Evolutionary conservation across 2,888 invertebrate species (phyloP), one percentile per base, ranked within the genome.

Genomic region (Lasiommata megera): DNA sequence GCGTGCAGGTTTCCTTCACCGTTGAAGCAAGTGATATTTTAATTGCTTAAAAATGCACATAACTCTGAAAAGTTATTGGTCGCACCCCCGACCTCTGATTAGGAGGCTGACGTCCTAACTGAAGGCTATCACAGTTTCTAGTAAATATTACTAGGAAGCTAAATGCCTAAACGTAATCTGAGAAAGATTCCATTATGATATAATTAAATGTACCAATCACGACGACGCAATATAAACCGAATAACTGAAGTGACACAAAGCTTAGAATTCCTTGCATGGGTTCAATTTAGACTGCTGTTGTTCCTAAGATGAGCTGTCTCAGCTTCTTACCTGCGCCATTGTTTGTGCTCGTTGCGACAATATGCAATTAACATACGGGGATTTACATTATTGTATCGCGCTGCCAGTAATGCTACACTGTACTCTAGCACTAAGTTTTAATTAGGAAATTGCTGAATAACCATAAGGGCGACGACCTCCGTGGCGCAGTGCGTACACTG

Each of bases 321-420:
- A 56, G 51, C 36, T 44, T 56, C 43, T 56, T 51, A 43, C 44
- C 56, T 48, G 28, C 37, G 54, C 44, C 36, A 37, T 56, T 56
- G 56, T 56, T 56, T 56, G 56, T 11, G 50, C 51, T 56, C 34
- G 51, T 44, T 48, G 48, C 47, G 56, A 56, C 56, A 56, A 43
- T 56, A 51, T 56, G 51, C 51, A 51, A 44, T 56, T 56, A 56
- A 51, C 37, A 37, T 56, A 56, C 43, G n/a, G 16, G 43, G 29
- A 38, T 51, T 51, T 17, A 50, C 43, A 52, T 52, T 44, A 23
- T 44, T n/a, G 8, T 46, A 38, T 46, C 16, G 8, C 23, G 43
- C 29, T 38, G 18, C 37, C 17, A 41, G 43, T 56, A 36, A 43
- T 50, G 31, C 14, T 17, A 11, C 11, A 31, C 31, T 17, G 14